phyloP scores from a whole-genome alignment of 2,113 vertebrate species.

The Brachyhypopomus gauderio region DNA sequence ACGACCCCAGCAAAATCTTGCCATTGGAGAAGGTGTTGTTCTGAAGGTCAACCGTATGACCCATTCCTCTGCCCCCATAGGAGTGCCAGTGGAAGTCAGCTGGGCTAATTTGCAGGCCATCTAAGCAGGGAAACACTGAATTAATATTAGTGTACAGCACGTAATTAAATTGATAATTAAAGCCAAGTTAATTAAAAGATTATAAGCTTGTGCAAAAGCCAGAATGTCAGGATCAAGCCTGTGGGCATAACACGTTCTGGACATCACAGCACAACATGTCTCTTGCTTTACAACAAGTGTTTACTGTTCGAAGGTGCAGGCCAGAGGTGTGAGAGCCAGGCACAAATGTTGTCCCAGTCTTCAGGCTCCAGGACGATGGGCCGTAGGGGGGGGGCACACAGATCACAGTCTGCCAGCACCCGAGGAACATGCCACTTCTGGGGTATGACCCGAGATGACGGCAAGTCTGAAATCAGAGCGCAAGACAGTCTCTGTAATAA shows the following conservation, averaged over 20 bases:
- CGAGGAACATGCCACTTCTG: neutral
- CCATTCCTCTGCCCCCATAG: conserved; percentile 66
- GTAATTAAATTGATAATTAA: neutral
- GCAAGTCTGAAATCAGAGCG: conserved; percentile 57
- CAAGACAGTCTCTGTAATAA: neutral
- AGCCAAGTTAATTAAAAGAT: neutral
- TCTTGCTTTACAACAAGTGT: neutral
- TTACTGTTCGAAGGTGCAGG: conserved; percentile 55
- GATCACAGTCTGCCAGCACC: conserved; percentile 55
- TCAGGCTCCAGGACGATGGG: conserved; percentile 61
- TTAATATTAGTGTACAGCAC: neutral
- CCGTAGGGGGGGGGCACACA: conserved; percentile 68
- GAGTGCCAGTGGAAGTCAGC: conserved; percentile 75
- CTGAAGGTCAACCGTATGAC: conserved; percentile 64
- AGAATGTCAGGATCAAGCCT: neutral
- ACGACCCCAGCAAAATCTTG: conserved; percentile 73
- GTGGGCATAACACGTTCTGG: too few species aligned
- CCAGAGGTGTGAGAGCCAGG: conserved; percentile 72
- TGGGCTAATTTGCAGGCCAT: conserved; percentile 54
- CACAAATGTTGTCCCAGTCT: conserved; percentile 64
- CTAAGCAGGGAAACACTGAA: neutral
- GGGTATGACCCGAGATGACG: conserved; percentile 2
- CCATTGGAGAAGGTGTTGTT: conserved; percentile 61
- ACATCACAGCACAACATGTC: too few species aligned
- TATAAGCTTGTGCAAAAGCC: too few species aligned